phyloP scores from a whole-genome alignment of 2,113 vertebrate genomes.

The Campylomormyrus tamandua region DNA sequence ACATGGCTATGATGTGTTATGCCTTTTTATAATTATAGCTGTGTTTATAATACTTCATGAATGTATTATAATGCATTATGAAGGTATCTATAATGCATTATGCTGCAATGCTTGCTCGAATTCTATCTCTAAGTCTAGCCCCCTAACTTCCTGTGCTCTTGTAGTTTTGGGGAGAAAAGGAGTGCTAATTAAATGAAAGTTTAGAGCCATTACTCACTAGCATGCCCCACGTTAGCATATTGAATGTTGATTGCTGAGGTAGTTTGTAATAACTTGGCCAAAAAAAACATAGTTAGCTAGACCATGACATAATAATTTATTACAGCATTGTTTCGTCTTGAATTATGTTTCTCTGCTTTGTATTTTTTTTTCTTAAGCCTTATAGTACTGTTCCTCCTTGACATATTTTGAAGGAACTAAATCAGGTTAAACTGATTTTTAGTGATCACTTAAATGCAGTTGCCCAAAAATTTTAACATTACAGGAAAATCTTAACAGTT shows the following conservation, averaged over 20 bases:
- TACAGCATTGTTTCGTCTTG: background rate
- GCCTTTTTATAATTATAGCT: too few relatives aligned
- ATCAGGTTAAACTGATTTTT: background rate
- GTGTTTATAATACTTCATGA: too few relatives aligned
- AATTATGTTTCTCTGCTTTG: background rate
- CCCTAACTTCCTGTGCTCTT: background rate
- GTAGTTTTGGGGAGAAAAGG: background rate
- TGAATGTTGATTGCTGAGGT: background rate
- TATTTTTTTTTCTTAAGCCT: background rate
- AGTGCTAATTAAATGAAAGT: background rate
- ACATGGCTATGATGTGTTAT: too few relatives aligned
- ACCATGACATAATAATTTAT: background rate
- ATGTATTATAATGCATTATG: too few relatives aligned
- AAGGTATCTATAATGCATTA: too few relatives aligned
- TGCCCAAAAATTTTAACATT: background rate
- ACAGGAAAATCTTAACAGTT: background rate
- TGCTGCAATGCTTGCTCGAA: background rate
- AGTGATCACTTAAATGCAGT: background rate
- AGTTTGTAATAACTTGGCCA: background rate
- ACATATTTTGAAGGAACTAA: background rate
- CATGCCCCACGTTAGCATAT: background rate
- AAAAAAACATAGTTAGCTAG: background rate
- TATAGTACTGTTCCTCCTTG: background rate
- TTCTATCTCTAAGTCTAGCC: background rate
- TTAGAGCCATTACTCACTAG: background rate